Conservation (phyloP, 35 echinoderm and acorn worm genomes). For the Anneissia japonica region DNA sequence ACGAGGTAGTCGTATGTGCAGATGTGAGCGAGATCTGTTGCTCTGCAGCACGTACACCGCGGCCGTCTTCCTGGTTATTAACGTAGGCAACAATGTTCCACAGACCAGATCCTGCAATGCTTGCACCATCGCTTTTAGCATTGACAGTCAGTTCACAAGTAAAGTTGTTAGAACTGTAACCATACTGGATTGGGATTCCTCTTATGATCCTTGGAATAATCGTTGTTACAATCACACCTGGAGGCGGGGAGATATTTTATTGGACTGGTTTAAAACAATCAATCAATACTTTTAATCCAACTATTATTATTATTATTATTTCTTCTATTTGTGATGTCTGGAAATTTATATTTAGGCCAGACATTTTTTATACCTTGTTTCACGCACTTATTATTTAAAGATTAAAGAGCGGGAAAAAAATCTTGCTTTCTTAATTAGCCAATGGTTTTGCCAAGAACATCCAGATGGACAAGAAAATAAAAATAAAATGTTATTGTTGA, state of each 20-base stretch:
- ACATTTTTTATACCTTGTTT: no score
- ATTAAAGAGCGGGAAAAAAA: no score
- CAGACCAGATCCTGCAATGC: neutral
- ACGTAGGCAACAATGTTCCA: conserved; percentile 17
- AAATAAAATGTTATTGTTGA: no score
- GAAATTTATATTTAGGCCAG: no score
- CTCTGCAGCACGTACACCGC: neutral
- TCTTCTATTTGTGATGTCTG: no score
- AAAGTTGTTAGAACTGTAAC: neutral
- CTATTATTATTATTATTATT: no score
- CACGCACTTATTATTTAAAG: no score
- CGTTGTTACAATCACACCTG: neutral
- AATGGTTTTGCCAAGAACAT: no score
- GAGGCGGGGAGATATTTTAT: no score
- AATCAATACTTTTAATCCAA: no score
- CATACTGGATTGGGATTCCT: neutral
- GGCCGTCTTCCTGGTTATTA: neutral
- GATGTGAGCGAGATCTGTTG: neutral
- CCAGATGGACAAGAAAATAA: no score
- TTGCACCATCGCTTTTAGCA: neutral
- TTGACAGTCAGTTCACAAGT: neutral
- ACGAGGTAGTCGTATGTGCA: neutral
- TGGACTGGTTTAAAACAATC: neutral
- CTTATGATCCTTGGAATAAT: neutral
- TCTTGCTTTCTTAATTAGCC: no score